Base-by-base conservation (phyloP, 2,797 vertebrate species). In the Oryzias sinensis region DNA sequence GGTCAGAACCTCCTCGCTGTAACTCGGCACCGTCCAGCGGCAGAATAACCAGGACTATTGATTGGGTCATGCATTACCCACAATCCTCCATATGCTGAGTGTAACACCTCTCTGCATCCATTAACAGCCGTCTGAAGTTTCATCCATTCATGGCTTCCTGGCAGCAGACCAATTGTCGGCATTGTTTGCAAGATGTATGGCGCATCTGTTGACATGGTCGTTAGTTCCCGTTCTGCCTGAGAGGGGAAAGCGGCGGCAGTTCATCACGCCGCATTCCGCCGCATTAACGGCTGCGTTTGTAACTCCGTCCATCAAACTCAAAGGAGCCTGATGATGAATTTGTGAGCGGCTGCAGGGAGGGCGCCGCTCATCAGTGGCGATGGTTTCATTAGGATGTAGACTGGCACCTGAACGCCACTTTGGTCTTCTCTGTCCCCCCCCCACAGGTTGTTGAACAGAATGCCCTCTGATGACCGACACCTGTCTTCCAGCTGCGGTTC, bases 401-500 rank as follows among this genome's bases (percentile, higher is more conserved):
- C 7, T 18, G 11, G 11, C 20, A 59, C 18, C 49, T 76, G 41
- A 76, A 62, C 3, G 2, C 43, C 8, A 1, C 47, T 59, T 20
- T 48, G 1, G 0, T 24, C 43, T 6, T 68, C 22, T 68, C 37
- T 73, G 24, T 76, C 53, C 33, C 33, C 33, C 29, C 33, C 33
- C 33, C 29, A 9, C 33, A 97, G 96, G 93, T 87, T 95, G 87
- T 77, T 95, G 6, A 90, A 86, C 83, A 95, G 94, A 78, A 96
- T 97, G 95, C 92, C 94, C 55, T 83, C 93, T 0, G 93, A 95
- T 66, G 94, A 95, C 70, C 90, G 92, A 65, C 94, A 93, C 68
- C 86, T 95, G 53, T 84, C 92, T 72, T 94, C 94, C 25, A 95
- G 93, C 83, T 96, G 95, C 51, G 93, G 93, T 70, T 95, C 94